Percentiles rank a stretch among this genome's conserved stretches.
phyloP scores from a whole-genome alignment of 2,888 invertebrate genomes.

The Lordiphosa andalusiaca region DNA sequence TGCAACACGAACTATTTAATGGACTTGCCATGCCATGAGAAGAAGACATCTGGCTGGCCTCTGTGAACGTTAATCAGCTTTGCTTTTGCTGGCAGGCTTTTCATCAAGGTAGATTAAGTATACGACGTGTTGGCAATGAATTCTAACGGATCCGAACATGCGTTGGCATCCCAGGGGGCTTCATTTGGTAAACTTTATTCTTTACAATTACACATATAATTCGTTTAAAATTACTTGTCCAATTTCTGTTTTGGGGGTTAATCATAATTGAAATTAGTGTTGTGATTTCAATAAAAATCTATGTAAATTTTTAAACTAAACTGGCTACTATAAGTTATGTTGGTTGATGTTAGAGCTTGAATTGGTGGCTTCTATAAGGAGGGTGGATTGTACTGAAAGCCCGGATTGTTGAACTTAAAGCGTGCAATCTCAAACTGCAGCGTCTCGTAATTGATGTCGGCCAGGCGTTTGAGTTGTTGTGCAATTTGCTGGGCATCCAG shows the following conservation, averaged over 20 bases:
- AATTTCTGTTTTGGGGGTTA: slow-evolving; percentile 22
- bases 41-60: slow-evolving; percentile 60
- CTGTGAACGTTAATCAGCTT: slow-evolving; percentile 64
- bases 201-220: slow-evolving; percentile 64
- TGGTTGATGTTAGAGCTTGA: slow-evolving; percentile 4
- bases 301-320: slow-evolving; percentile 61
- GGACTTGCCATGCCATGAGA: slow-evolving; percentile 65
- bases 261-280: slow-evolving; percentile 24
- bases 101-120: slow-evolving; percentile 69
- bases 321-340: slow-evolving; percentile 61
- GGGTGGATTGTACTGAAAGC: slow-evolving; percentile 76
- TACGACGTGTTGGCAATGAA: slow-evolving; percentile 63
- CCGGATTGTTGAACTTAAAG: slow-evolving; percentile 79
- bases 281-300: slow-evolving; percentile 45
- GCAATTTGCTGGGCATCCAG: slow-evolving; percentile 74
- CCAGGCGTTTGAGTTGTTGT: slow-evolving; percentile 77
- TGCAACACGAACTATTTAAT: slow-evolving; percentile 72
- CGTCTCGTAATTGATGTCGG: slow-evolving; percentile 79
- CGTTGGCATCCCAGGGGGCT: slow-evolving; percentile 33
- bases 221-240: slow-evolving; percentile 60
- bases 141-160: slow-evolving; percentile 54
- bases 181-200: slow-evolving; percentile 69
- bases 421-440: slow-evolving; percentile 79
- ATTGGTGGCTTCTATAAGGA: slow-evolving; percentile 63
- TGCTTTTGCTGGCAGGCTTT: slow-evolving; percentile 61